Percentiles rank a stretch among this genome's conserved stretches.
Conservation (phyloP, 2,113 vertebrate genomes). For the Trichechus manatus region DNA sequence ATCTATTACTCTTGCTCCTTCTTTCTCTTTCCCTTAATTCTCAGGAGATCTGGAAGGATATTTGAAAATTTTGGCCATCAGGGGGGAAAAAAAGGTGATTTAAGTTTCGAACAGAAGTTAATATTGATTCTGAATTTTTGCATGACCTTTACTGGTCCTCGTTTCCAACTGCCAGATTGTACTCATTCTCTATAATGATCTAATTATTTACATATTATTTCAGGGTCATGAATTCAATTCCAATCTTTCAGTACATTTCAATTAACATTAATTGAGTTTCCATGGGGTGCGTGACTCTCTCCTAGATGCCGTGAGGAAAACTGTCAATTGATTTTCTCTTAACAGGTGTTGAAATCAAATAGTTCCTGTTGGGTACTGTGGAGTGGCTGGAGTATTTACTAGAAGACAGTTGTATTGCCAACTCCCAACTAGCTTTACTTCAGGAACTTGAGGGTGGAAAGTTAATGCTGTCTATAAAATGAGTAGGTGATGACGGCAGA, state of each 20-base stretch:
- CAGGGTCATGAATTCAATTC: constrained; percentile 65
- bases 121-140: constrained; percentile 32
- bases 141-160: neutral
- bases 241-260: constrained; percentile 66
- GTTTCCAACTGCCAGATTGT: constrained; percentile 22
- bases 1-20: neutral
- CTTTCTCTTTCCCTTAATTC: neutral
- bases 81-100: neutral
- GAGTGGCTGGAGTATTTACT: constrained; percentile 13
- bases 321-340: constrained; percentile 75
- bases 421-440: neutral
- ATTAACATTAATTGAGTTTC: constrained; percentile 66
- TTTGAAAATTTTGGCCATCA: constrained; percentile 6
- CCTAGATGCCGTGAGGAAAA: constrained; percentile 63
- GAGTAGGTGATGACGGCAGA: neutral
- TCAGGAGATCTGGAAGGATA: neutral
- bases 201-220: constrained; percentile 64
- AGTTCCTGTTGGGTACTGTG: constrained; percentile 23
- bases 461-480: neutral
- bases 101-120: constrained; percentile 5
- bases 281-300: neutral
- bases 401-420: constrained; percentile 10
- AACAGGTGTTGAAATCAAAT: constrained; percentile 70
- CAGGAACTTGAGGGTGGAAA: neutral
- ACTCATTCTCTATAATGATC: constrained; percentile 53